Percentiles rank a stretch among this genome's conserved stretches.
Evolutionary conservation across 2,888 invertebrate species (phyloP).

Genomic region (Epistrophe grossulariae): DNA sequence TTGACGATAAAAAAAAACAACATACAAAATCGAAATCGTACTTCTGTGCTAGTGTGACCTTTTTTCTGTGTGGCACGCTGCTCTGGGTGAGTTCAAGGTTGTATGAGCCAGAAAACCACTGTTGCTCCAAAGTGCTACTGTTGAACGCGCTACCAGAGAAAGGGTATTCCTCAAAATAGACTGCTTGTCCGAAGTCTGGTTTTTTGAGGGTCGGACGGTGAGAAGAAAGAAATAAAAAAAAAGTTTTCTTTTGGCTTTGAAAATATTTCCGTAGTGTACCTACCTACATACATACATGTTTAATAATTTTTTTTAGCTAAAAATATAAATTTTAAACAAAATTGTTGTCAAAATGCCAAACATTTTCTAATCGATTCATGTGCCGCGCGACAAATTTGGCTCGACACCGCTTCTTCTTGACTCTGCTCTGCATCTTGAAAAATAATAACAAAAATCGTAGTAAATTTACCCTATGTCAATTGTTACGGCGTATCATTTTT

Average conservation of each 20-base stretch:
- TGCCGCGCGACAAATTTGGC: conserved; percentile 54
- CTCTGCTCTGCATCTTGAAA: background rate
- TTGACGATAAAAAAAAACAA: conserved; percentile 33
- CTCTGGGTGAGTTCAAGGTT: conserved; percentile 71
- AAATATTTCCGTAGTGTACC: conserved; percentile 52
- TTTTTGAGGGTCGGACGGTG: conserved; percentile 24
- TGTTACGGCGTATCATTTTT: conserved; percentile 60
- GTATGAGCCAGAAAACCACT: conserved; percentile 59
- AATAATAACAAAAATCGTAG: conserved; percentile 16
- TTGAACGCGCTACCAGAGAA: conserved; percentile 34
- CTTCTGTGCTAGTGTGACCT: conserved; percentile 72
- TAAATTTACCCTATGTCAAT: conserved; percentile 66
- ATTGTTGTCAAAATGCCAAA: conserved; percentile 68
- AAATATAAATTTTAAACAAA: conserved; percentile 57
- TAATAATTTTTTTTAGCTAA: conserved; percentile 39
- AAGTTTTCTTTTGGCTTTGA: conserved; percentile 44
- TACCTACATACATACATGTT: background rate
- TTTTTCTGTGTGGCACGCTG: conserved; percentile 66
- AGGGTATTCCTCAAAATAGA: conserved; percentile 70
- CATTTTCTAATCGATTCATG: conserved; percentile 55
- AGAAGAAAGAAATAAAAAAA: background rate
- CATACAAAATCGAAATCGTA: conserved; percentile 64
- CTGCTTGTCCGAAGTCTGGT: conserved; percentile 36
- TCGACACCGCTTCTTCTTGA: background rate
- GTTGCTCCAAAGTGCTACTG: conserved; percentile 60